A percentile compares a stretch with the other conserved stretches of the same genome.
Evolutionary conservation across 2,888 invertebrate genomes (phyloP).

Genomic region (Platycheirus albimanus): DNA sequence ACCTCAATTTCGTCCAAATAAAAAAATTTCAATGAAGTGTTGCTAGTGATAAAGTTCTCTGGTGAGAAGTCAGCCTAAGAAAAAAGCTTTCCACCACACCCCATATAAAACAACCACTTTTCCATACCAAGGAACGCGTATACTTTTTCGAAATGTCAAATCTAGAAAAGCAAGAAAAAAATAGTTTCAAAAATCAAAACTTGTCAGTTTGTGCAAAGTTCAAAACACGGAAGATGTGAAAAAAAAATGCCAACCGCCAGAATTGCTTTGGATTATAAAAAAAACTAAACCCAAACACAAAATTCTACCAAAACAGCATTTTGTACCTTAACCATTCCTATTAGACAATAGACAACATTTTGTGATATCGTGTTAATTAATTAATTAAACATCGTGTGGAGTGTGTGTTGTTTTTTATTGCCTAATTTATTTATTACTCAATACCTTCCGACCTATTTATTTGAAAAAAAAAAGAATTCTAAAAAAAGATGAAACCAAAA

Average conservation of each 20-base stretch:
- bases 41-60: no score
- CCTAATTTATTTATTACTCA: not conserved
- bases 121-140: not conserved
- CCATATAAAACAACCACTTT: no score
- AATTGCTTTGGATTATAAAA: constrained; percentile 8
- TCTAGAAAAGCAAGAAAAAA: not conserved
- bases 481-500: constrained; percentile 77
- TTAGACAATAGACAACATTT: constrained; percentile 20
- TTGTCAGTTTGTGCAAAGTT: constrained; percentile 38
- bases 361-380: constrained; percentile 32
- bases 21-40: no score
- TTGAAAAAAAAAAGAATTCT: not conserved
- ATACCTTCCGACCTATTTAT: not conserved
- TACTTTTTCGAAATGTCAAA: not conserved
- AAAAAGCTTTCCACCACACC: no score
- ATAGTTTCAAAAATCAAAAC: not conserved
- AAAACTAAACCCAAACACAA: not conserved
- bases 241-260: constrained; percentile 16
- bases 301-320: constrained; percentile 10
- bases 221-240: constrained; percentile 47
- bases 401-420: not conserved
- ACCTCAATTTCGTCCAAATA: no score
- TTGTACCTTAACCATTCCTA: constrained; percentile 40
- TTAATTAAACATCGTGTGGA: not conserved
- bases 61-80: no score